These are phyloP conservation scores for Sphaeramia orbicularis DNA, from an alignment of 2,797 vertebrate species.

Conservation along the genomic window DNA sequence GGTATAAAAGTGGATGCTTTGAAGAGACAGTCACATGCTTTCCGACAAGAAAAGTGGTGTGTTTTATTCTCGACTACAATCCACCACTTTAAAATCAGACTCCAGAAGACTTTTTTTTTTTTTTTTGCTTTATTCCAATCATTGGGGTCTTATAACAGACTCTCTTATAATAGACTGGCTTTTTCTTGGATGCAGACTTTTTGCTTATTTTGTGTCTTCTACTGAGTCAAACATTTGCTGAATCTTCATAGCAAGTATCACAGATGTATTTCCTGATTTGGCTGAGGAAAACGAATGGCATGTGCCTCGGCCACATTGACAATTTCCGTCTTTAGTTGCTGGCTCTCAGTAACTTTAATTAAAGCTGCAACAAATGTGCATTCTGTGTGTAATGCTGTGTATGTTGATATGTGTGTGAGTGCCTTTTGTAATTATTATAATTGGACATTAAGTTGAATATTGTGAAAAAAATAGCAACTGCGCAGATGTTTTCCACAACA, in stretches of 20 bases:
- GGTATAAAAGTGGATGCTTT: too few species aligned
- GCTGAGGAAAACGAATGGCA: conserved; percentile 20
- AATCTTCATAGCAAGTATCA: conserved; percentile 11
- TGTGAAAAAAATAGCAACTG: conserved; percentile 28
- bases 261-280: conserved; percentile 33
- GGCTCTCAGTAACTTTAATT: conserved; percentile 45
- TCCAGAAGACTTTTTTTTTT: too few species aligned
- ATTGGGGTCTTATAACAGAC: too few species aligned
- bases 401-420: neutral
- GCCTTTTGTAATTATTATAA: conserved; percentile 55
- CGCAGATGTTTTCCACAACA: conserved; percentile 60
- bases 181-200: too few species aligned
- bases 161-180: too few species aligned
- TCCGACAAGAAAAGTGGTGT: too few species aligned
- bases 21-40: too few species aligned
- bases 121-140: too few species aligned
- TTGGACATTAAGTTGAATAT: conserved; percentile 41
- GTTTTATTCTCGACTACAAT: too few species aligned
- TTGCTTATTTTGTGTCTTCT: conserved; percentile 1
- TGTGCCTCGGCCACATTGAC: conserved; percentile 18
- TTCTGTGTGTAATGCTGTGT: conserved; percentile 16
- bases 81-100: too few species aligned
- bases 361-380: conserved; percentile 39
- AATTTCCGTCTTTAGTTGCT: conserved; percentile 35
- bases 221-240: conserved; percentile 1